Evolutionary conservation across 2,113 vertebrate species (phyloP).

Genomic region (Hoplias malabaricus): DNA sequence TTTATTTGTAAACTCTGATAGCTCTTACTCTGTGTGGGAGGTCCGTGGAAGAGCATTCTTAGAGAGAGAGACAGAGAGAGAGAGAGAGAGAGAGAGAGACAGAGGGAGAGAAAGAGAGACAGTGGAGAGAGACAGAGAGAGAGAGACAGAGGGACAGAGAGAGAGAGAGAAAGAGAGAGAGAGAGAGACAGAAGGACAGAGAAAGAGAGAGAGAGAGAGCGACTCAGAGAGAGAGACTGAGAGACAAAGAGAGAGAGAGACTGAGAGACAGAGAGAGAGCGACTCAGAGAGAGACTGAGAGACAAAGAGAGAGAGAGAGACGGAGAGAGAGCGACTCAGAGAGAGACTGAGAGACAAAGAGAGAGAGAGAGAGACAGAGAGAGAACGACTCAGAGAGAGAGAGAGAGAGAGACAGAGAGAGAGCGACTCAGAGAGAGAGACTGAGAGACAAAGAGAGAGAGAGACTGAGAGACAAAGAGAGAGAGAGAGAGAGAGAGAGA

Average conservation of each 20-base stretch:
- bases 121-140: background rate
- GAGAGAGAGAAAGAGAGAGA: too few species aligned
- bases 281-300: background rate
- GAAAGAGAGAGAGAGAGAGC: background rate
- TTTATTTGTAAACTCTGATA: background rate
- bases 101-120: background rate
- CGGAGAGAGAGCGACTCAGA: background rate
- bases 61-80: background rate
- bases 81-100: background rate
- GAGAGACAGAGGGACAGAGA: background rate
- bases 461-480: background rate
- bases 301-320: background rate
- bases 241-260: background rate
- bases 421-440: background rate
- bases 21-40: background rate
- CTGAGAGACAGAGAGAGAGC: background rate
- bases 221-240: background rate
- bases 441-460: background rate
- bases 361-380: background rate
- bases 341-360: background rate
- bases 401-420: background rate
- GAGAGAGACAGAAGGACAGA: too few species aligned
- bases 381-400: background rate
- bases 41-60: background rate
- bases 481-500: background rate